Evolutionary conservation across 2,797 vertebrate species (phyloP).

Genomic region (Notamacropus eugenii): DNA sequence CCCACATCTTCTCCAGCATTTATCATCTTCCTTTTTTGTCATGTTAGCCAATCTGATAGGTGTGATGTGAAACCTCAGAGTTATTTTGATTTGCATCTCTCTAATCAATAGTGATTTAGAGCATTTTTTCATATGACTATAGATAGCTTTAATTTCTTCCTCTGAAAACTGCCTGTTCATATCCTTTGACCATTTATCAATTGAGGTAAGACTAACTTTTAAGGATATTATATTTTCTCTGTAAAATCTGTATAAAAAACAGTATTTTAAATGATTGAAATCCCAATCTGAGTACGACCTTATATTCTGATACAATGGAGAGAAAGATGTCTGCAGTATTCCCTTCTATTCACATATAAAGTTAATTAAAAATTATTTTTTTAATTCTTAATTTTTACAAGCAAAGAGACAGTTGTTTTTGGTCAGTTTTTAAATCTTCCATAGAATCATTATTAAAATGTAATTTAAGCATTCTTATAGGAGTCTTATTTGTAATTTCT

Average conservation of each 20-base stretch:
- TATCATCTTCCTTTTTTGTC: no score
- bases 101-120: no score
- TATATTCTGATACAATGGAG: background rate
- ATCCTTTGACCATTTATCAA: no score
- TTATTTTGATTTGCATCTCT: no score
- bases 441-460: background rate
- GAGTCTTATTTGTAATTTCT: background rate
- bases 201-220: background rate
- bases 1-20: no score
- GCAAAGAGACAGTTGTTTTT: background rate
- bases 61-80: no score
- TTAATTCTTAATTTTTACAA: background rate
- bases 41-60: no score
- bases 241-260: background rate
- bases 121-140: no score
- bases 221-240: background rate
- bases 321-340: background rate
- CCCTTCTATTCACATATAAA: background rate
- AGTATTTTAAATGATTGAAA: background rate
- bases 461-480: background rate
- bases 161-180: no score
- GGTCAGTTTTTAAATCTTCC: background rate
- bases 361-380: background rate
- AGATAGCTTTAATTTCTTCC: no score
- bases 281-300: background rate